Percentiles rank a stretch among this genome's conserved stretches.
Evolutionary conservation across 2,113 vertebrate species (phyloP).

Genomic region (Cavia porcellus): DNA sequence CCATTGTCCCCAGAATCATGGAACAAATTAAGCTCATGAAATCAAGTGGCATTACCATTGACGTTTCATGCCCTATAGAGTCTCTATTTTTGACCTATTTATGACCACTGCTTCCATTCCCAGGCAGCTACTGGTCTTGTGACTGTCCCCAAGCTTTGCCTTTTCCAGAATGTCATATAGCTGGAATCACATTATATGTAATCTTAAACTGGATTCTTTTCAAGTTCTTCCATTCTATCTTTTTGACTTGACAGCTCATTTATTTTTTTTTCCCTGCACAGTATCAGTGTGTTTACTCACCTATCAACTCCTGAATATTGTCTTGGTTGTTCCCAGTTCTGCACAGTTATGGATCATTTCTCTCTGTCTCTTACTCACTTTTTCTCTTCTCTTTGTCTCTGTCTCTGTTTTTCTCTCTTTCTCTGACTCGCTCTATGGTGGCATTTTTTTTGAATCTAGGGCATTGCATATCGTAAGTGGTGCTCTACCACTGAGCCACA

Average conservation of each 20-base stretch:
- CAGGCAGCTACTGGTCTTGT: neutral
- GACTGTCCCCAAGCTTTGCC: neutral
- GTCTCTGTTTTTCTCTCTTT: neutral
- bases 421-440: neutral
- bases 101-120: neutral
- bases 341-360: neutral
- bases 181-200: neutral
- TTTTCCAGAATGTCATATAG: neutral
- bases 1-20: neutral
- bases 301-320: neutral
- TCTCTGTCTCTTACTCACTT: neutral
- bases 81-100: neutral
- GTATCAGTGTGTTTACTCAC: neutral
- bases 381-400: neutral
- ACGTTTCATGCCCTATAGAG: neutral
- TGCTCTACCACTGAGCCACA: too few relatives aligned
- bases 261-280: neutral
- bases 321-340: neutral
- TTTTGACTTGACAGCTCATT: neutral
- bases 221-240: neutral
- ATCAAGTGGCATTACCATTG: neutral
- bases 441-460: neutral
- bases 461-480: neutral
- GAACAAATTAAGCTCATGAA: neutral
- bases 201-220: neutral